phyloP scores from a whole-genome alignment of 2,888 invertebrate species.

The Allygus modestus region DNA sequence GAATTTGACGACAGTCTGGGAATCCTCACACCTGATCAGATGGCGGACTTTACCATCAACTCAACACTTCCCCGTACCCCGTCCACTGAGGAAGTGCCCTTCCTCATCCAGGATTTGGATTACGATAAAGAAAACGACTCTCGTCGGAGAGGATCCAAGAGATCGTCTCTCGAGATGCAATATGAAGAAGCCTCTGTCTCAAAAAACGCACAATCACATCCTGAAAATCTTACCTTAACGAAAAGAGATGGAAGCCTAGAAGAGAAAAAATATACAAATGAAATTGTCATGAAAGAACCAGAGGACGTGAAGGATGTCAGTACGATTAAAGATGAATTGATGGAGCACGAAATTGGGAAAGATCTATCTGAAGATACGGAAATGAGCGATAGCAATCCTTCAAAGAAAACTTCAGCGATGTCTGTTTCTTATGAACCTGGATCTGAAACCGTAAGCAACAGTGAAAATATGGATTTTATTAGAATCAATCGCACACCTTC shows the following conservation, averaged over 20 bases:
- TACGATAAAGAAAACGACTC: slow-evolving; percentile 54
- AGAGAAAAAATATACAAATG: slow-evolving; percentile 41
- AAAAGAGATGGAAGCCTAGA: slow-evolving; percentile 36
- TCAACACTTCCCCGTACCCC: slow-evolving; percentile 76
- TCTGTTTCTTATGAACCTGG: slow-evolving; percentile 66
- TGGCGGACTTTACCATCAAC: slow-evolving; percentile 83
- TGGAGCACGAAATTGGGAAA: slow-evolving; percentile 64
- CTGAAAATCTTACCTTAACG: slow-evolving; percentile 21
- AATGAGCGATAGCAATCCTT: slow-evolving; percentile 66
- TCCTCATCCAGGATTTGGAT: slow-evolving; percentile 66
- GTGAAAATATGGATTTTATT: slow-evolving; percentile 62
- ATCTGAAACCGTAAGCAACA: slow-evolving; percentile 68
- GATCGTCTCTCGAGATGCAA: slow-evolving; percentile 54
- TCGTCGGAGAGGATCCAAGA: slow-evolving; percentile 48
- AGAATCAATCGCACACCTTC: slow-evolving; percentile 82
- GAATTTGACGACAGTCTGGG: slow-evolving; percentile 90
- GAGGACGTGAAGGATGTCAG: neutral
- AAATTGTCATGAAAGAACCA: slow-evolving; percentile 50
- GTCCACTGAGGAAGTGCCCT: slow-evolving; percentile 78
- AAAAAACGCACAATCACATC: slow-evolving; percentile 26
- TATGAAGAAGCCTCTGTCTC: slow-evolving; percentile 28
- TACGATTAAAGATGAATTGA: slow-evolving; percentile 50
- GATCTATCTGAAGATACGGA: slow-evolving; percentile 66
- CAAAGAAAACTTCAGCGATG: slow-evolving; percentile 67
- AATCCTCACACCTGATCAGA: slow-evolving; percentile 92